Evolutionary conservation across 1,140 invertebrate genomes (phyloP), one percentile per base, ranked within the genome.

Genomic region (Bombus terrestris): DNA sequence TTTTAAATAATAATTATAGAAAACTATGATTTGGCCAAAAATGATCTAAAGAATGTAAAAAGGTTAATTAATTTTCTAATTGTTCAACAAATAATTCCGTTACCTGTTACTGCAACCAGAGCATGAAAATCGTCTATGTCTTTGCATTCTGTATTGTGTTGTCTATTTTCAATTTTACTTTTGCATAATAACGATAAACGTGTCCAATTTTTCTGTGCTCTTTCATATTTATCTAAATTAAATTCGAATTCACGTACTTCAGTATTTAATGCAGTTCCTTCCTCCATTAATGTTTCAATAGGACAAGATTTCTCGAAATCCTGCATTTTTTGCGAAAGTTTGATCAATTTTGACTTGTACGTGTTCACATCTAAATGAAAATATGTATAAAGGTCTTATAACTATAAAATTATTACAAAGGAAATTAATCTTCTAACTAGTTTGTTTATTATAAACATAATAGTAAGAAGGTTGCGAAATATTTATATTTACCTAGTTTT

Each of bases 91-190:
- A 43, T 3, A 37, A 32, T 59, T 66, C 18, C n/a, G 0, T 32
- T 92, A 95, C 94, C 94, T 86, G 94, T 94, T 92, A 91, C 92
- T 18, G 91, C 92, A 68, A 95, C 86, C 59, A 95, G 87, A 25
- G 72, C 81, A 37, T 92, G 90, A 74, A 95, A 94, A 85, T 93
- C 89, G 57, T 92, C 79, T 0, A 92, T 81, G 3, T 90, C 90
- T 10, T 90, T 82, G 66, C 88, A 92, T 79, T 89, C 72, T 15
- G 69, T 37, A 9, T 64, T 69, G 5, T 28, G 74, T 18, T 77
- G 28, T 73, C 75, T 86, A 47, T 71, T 85, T 43, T 85, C 37
- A n/a, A n/a, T 41, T 59, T 35, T 68, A 28, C 28, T 47, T 15
- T 87, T 35, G 28, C 62, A 73, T 35, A 22, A 35, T 6, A 37